These are phyloP conservation scores for Huso huso DNA, from an alignment of 2,797 vertebrate species.

Conservation along the genomic window DNA sequence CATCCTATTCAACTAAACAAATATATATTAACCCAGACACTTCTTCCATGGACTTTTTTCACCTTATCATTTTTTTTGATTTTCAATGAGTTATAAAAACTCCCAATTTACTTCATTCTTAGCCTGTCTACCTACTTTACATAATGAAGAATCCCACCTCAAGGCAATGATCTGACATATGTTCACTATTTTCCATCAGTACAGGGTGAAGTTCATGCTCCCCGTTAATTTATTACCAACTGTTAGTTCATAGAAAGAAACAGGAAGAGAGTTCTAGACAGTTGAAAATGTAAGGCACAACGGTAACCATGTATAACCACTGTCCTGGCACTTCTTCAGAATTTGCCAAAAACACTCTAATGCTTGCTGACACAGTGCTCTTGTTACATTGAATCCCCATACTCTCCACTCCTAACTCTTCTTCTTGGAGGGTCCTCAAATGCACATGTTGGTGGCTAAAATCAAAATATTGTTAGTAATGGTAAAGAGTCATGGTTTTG, in stretches of 20 bases:
- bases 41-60: background rate
- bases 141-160: constrained; percentile 6
- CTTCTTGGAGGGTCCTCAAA: too few species aligned
- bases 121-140: constrained; percentile 1
- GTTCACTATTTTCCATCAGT: background rate
- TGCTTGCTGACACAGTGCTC: too few species aligned
- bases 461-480: background rate
- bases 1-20: constrained; percentile 1
- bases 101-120: constrained; percentile 8
- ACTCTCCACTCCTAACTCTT: too few species aligned
- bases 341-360: background rate
- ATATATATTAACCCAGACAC: background rate
- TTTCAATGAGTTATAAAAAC: constrained; percentile 8
- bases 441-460: background rate
- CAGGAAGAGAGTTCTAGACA: background rate
- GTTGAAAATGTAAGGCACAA: background rate
- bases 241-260: constrained; percentile 3
- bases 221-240: constrained; percentile 9
- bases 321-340: background rate
- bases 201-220: constrained; percentile 4
- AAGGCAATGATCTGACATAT: constrained; percentile 8
- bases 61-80: constrained; percentile 7
- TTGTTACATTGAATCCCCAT: too few species aligned
- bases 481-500: constrained; percentile 34
- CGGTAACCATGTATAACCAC: background rate